Evolutionary conservation across 2,888 invertebrate genomes (phyloP).

Genomic region (Litoditis marina): DNA sequence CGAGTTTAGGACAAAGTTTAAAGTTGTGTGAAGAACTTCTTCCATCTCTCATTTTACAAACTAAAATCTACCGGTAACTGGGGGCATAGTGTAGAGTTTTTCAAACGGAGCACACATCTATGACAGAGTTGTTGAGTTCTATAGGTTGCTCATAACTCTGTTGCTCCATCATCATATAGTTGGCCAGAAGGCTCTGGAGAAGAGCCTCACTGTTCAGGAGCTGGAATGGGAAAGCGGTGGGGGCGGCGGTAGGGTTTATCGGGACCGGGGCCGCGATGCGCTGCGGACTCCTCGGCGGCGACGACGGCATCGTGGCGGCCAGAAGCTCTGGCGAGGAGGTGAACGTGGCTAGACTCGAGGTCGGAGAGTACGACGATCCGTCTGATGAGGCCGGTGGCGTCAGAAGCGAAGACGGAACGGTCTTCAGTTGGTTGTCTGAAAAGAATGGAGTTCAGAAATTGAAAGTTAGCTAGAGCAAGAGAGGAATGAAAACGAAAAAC

Average conservation of each 20-base stretch:
- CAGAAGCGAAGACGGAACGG: constrained; percentile 27
- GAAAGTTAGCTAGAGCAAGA: not conserved
- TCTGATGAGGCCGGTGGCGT: constrained; percentile 37
- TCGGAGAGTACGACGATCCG: constrained; percentile 32
- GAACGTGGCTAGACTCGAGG: constrained; percentile 15
- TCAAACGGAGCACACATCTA: constrained; percentile 37
- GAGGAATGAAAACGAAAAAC: not conserved
- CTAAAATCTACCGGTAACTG: too few relatives aligned
- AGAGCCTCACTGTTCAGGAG: constrained; percentile 9
- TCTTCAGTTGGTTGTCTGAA: constrained; percentile 24
- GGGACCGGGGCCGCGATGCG: constrained; percentile 28
- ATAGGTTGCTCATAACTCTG: constrained; percentile 2
- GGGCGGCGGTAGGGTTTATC: constrained; percentile 18
- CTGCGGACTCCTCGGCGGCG: constrained; percentile 7
- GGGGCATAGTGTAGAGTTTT: too few relatives aligned
- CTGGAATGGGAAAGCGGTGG: constrained; percentile 14
- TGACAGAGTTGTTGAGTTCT: constrained; percentile 28
- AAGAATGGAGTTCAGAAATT: not conserved
- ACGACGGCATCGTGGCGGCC: not conserved
- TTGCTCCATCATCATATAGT: constrained; percentile 29
- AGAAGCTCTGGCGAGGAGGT: not conserved
- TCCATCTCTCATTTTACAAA: too few relatives aligned
- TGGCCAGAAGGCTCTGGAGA: constrained; percentile 25
- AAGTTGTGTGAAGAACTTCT: too few relatives aligned
- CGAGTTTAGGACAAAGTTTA: too few relatives aligned